A percentile compares a stretch with the other conserved stretches of the same genome.
Evolutionary conservation across 1,140 invertebrate genomes (phyloP).

Genomic region (Heliothis virescens): DNA sequence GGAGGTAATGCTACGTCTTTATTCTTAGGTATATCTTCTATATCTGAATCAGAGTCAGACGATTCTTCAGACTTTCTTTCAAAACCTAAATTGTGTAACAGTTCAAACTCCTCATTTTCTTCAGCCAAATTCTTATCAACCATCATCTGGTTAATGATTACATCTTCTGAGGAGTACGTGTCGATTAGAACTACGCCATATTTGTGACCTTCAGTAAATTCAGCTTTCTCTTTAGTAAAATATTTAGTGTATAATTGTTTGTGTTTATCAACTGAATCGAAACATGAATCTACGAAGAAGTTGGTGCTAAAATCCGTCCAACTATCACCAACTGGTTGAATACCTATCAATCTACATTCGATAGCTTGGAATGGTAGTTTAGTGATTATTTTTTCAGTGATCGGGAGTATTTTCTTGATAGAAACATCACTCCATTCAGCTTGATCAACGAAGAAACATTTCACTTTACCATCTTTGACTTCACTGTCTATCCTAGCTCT

Average conservation of each 20-base stretch:
- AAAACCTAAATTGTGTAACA: slow-evolving; percentile 58
- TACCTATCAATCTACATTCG: slow-evolving; percentile 79
- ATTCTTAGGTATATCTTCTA: neutral
- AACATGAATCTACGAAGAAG: slow-evolving; percentile 74
- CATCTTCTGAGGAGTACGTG: slow-evolving; percentile 66
- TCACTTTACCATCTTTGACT: slow-evolving; percentile 61
- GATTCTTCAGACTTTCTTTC: slow-evolving; percentile 26
- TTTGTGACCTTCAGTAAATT: slow-evolving; percentile 76
- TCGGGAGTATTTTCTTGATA: slow-evolving; percentile 65
- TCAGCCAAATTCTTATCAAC: slow-evolving; percentile 72
- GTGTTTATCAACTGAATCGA: slow-evolving; percentile 58
- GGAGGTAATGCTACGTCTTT: too few species aligned
- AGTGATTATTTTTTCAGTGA: slow-evolving; percentile 71
- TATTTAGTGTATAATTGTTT: slow-evolving; percentile 77
- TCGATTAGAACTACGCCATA: slow-evolving; percentile 77
- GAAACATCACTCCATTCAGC: slow-evolving; percentile 73
- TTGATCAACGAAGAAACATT: slow-evolving; percentile 84
- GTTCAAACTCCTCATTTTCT: slow-evolving; percentile 65
- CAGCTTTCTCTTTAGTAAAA: slow-evolving; percentile 72
- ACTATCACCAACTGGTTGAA: slow-evolving; percentile 65
- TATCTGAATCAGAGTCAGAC: slow-evolving; percentile 37
- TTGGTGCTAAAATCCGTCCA: slow-evolving; percentile 78
- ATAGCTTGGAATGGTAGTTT: slow-evolving; percentile 83
- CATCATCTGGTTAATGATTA: slow-evolving; percentile 74
- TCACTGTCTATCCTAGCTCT: slow-evolving; percentile 73